A percentile compares a stretch with the other conserved stretches of the same genome.
These are phyloP conservation scores for Campoletis sonorensis DNA, from an alignment of 1,140 invertebrate genomes.

Conservation along the genomic window DNA sequence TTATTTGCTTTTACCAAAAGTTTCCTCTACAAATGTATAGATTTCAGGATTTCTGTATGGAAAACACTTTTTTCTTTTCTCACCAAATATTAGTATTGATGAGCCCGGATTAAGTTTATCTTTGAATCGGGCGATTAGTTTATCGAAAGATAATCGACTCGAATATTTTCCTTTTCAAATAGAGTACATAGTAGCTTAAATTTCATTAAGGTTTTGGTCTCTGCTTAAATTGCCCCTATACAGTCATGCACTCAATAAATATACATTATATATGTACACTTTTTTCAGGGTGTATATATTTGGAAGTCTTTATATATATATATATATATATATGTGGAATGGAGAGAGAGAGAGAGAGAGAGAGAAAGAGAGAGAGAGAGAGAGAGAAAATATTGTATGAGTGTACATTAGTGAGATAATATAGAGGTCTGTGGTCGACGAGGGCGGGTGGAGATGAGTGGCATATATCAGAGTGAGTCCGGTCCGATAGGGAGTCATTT, in stretches of 20 bases:
- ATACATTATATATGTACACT: not conserved
- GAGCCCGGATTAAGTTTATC: no score
- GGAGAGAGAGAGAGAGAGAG: no score
- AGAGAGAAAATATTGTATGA: not conserved
- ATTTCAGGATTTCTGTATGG: no score
- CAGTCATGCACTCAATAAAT: not conserved
- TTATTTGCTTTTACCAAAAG: no score
- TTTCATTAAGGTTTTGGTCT: not conserved
- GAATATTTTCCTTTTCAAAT: not conserved
- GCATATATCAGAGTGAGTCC: not conserved
- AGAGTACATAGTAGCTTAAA: not conserved
- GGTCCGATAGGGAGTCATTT: slow-evolving; percentile 22
- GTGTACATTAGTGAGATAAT: not conserved
- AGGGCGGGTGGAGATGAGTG: slow-evolving; percentile 15
- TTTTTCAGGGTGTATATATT: no score
- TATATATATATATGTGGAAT: no score
- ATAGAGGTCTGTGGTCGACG: slow-evolving; percentile 10
- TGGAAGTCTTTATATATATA: no score
- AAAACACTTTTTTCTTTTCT: no score
- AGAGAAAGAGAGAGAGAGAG: no score
- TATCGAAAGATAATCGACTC: not conserved
- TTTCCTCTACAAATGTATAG: no score
- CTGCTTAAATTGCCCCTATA: not conserved
- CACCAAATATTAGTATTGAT: no score
- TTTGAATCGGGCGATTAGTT: no score